Conservation (phyloP, 2,113 vertebrate species). For the Chionis minor region DNA sequence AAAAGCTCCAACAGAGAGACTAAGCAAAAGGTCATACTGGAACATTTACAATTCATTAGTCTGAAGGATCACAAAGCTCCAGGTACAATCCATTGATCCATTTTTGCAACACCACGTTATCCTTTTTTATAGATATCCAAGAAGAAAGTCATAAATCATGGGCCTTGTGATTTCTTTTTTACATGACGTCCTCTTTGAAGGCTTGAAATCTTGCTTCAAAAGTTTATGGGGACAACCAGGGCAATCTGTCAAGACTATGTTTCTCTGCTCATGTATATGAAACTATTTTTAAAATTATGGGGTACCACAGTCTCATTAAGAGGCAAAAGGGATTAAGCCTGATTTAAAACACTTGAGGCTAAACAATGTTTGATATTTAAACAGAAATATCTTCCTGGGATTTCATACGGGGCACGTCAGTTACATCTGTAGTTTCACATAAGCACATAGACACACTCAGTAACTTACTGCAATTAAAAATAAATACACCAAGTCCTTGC, state of each 20-base stretch:
- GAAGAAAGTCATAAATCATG: background rate
- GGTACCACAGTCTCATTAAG: background rate
- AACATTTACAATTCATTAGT: background rate
- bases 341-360: constrained; percentile 32
- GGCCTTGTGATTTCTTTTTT: constrained; percentile 2
- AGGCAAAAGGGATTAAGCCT: constrained; percentile 10
- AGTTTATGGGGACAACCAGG: constrained; percentile 14
- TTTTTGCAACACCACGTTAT: background rate
- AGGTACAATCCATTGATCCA: constrained; percentile 4
- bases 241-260: background rate
- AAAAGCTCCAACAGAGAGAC: background rate
- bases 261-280: background rate
- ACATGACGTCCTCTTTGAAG: background rate
- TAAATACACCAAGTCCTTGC: background rate
- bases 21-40: background rate
- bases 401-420: background rate
- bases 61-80: background rate
- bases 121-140: background rate
- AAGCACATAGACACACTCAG: background rate
- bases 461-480: background rate
- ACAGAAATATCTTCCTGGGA: constrained; percentile 8
- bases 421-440: background rate
- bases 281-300: constrained; percentile 33
- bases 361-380: constrained; percentile 21
- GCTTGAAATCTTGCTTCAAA: background rate